Conservation (phyloP, 2,888 invertebrate genomes). For the Pollenia labialis region DNA sequence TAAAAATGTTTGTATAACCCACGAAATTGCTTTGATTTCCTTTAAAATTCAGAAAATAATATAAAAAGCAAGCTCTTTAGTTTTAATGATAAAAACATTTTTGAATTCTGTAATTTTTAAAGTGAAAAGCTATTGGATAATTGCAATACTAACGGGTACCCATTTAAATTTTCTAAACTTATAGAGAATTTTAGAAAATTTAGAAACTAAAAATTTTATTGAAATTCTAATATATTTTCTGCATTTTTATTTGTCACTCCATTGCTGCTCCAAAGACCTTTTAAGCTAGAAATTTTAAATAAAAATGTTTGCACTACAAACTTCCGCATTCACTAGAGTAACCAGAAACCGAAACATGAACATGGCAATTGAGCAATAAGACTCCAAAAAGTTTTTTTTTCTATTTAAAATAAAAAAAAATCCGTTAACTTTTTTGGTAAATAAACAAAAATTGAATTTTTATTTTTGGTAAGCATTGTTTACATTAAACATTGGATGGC, state of each 20-base stretch:
- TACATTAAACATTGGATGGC: constrained; percentile 53
- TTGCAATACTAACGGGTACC: not conserved
- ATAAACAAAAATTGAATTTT: constrained; percentile 37
- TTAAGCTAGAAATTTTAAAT: not conserved
- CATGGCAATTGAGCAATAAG: constrained; percentile 57
- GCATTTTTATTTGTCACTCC: too few species aligned
- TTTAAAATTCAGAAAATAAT: too few species aligned
- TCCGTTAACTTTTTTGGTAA: constrained; percentile 17
- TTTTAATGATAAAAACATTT: too few species aligned
- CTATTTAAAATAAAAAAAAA: constrained; percentile 16
- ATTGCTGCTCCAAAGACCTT: constrained; percentile 11
- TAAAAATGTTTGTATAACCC: too few species aligned
- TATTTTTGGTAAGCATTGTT: constrained; percentile 57
- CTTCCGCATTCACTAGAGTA: constrained; percentile 47
- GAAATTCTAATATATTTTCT: too few species aligned
- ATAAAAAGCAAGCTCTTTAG: too few species aligned
- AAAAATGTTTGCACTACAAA: constrained; percentile 18
- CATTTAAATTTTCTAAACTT: not conserved
- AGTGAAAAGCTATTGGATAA: too few species aligned
- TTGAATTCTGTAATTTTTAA: too few species aligned
- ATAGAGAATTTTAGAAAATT: not conserved
- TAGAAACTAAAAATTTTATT: not conserved
- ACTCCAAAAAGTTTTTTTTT: constrained; percentile 5
- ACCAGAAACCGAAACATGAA: constrained; percentile 12
- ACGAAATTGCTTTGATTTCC: too few species aligned